These are phyloP conservation scores for Gambusia yucatana DNA, from an alignment of 2,797 vertebrate genomes.

Conservation along the genomic window DNA sequence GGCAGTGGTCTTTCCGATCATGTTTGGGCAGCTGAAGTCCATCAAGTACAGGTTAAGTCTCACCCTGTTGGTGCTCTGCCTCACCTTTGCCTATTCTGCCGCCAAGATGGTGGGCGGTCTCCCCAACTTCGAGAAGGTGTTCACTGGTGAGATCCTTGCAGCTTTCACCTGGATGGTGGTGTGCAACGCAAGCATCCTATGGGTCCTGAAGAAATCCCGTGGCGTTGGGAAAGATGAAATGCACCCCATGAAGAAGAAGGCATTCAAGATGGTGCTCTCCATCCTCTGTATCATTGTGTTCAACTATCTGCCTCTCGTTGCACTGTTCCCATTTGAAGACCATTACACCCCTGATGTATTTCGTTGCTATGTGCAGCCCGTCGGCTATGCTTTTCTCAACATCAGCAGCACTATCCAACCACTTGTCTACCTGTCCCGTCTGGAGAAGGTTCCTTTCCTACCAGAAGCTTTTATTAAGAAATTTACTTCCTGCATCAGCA, in stretches of 20 bases:
- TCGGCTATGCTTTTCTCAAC: constrained; percentile 79
- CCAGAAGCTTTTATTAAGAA: constrained; percentile 55
- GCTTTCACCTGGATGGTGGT: constrained; percentile 78
- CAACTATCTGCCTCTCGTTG: constrained; percentile 82
- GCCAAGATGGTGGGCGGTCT: constrained; percentile 75
- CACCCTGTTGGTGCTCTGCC: constrained; percentile 64
- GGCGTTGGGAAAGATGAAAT: constrained; percentile 78
- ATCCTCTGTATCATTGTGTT: constrained; percentile 77
- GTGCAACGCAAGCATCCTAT: constrained; percentile 78
- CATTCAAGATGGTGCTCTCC: constrained; percentile 81
- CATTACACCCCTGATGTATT: constrained; percentile 70
- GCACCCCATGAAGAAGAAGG: constrained; percentile 85
- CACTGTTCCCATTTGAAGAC: constrained; percentile 81
- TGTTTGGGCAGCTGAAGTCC: constrained; percentile 73
- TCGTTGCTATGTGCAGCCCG: constrained; percentile 80
- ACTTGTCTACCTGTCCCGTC: constrained; percentile 75
- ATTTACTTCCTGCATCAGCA: constrained; percentile 22
- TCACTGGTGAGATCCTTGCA: constrained; percentile 76
- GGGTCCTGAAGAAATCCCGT: constrained; percentile 75
- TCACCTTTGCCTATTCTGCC: constrained; percentile 80
- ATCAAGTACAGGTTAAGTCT: constrained; percentile 75
- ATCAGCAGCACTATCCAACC: constrained; percentile 84
- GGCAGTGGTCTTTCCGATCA: constrained; percentile 79
- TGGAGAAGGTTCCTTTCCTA: constrained; percentile 77
- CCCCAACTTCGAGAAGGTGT: constrained; percentile 80